Evolutionary conservation across 2,888 invertebrate genomes (phyloP).

Genomic region (Oegoconia quadripuncta): DNA sequence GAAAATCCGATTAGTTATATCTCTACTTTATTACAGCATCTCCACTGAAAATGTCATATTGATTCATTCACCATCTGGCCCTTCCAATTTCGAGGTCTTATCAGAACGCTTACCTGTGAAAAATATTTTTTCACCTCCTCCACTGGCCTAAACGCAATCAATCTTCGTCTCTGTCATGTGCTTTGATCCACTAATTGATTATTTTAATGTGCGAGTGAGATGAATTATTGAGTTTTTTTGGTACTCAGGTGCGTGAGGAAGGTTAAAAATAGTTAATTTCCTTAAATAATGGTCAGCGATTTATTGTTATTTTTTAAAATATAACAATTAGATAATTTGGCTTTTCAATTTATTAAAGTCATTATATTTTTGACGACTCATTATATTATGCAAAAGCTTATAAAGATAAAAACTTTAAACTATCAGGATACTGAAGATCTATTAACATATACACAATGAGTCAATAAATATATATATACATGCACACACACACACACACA

Average conservation of each 20-base stretch:
- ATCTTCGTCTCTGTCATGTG: slow-evolving; percentile 34
- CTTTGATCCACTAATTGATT: slow-evolving; percentile 37
- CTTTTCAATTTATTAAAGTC: no score
- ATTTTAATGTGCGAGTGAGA: slow-evolving; percentile 16
- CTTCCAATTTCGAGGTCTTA: background rate
- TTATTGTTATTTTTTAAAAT: no score
- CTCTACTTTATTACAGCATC: no score
- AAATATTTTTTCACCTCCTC: slow-evolving; percentile 38
- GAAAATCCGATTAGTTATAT: background rate
- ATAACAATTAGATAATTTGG: no score
- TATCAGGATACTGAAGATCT: no score
- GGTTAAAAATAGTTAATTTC: background rate
- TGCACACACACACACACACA: no score
- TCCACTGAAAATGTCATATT: slow-evolving; percentile 45
- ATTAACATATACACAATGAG: no score
- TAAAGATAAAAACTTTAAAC: no score
- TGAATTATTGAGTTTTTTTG: slow-evolving; percentile 1
- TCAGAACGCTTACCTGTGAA: slow-evolving; percentile 36
- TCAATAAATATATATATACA: no score
- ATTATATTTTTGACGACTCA: no score
- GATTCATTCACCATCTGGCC: slow-evolving; percentile 44
- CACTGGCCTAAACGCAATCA: slow-evolving; percentile 33
- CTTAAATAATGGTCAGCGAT: no score
- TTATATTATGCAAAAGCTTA: no score
- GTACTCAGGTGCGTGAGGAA: background rate